phyloP scores from a whole-genome alignment of 53 echinoderm and acorn worm species.

The Mesocentrotus franciscanus region DNA sequence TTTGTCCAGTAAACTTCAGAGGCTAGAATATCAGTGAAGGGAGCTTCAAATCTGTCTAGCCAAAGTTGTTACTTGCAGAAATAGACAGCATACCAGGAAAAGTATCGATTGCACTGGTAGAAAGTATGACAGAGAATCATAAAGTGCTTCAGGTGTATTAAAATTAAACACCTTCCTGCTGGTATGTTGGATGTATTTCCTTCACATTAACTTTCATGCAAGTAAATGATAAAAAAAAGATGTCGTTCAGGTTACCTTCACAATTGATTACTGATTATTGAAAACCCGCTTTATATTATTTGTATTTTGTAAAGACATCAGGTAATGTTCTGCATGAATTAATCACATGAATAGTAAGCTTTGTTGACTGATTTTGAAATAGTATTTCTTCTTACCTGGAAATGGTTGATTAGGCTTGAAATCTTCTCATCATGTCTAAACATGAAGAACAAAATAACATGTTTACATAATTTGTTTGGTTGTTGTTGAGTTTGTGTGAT shows the following conservation, averaged over 20 bases:
- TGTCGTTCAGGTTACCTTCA: too few species aligned
- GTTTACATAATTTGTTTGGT: too few species aligned
- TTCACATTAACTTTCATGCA: background rate
- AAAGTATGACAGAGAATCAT: background rate
- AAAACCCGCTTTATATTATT: background rate
- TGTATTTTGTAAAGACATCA: background rate
- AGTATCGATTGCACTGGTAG: background rate
- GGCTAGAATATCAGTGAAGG: background rate
- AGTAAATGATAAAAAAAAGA: too few species aligned
- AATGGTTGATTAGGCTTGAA: background rate
- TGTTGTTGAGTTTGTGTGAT: too few species aligned
- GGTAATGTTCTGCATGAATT: background rate
- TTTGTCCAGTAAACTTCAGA: background rate
- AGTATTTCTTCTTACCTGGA: background rate
- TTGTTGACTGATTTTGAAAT: background rate
- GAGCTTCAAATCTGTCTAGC: background rate
- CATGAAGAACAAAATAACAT: background rate
- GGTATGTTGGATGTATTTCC: background rate
- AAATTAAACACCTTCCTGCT: constrained; percentile 8
- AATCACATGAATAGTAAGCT: background rate
- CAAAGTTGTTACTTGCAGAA: background rate
- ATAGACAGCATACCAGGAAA: background rate
- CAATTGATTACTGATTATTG: background rate
- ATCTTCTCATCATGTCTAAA: background rate
- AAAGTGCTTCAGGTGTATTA: background rate